phyloP scores from a whole-genome alignment of 1,140 invertebrate species.

The Bombus haemorrhoidalis region DNA sequence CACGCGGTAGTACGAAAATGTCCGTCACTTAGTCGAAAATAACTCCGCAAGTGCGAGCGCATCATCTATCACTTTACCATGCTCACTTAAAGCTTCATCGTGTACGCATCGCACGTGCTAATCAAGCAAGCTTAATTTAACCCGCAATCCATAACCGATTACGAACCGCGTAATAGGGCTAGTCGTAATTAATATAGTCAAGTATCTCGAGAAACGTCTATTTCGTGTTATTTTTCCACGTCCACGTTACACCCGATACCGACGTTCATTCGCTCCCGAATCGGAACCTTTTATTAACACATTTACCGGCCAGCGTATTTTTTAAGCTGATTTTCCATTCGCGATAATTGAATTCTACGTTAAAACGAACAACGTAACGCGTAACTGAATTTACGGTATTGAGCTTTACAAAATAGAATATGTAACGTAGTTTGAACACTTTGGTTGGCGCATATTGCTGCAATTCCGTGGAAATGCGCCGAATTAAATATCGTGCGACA shows the following conservation, averaged over 20 bases:
- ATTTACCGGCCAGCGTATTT: background rate
- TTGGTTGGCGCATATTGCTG: background rate
- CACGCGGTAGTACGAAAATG: background rate
- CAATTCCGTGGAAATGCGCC: background rate
- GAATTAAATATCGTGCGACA: background rate
- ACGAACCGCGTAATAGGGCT: background rate
- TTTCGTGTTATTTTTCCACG: background rate
- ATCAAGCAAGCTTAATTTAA: slow-evolving; percentile 16
- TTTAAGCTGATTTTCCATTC: background rate
- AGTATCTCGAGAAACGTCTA: background rate
- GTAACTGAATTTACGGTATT: background rate
- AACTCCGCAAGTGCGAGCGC: background rate
- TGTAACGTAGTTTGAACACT: background rate
- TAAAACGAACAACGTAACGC: background rate
- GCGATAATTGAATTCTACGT: background rate
- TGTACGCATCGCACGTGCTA: background rate
- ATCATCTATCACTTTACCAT: slow-evolving; percentile 10
- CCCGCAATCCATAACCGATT: background rate
- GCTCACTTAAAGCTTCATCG: slow-evolving; percentile 19
- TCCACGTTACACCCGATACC: background rate
- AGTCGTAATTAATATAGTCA: background rate
- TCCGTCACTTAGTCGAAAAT: background rate
- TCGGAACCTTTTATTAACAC: background rate
- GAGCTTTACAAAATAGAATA: background rate
- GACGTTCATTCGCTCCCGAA: background rate